These are phyloP conservation scores for Pseudococcus viburni DNA, from an alignment of 2,888 invertebrate species.

Conservation along the genomic window DNA sequence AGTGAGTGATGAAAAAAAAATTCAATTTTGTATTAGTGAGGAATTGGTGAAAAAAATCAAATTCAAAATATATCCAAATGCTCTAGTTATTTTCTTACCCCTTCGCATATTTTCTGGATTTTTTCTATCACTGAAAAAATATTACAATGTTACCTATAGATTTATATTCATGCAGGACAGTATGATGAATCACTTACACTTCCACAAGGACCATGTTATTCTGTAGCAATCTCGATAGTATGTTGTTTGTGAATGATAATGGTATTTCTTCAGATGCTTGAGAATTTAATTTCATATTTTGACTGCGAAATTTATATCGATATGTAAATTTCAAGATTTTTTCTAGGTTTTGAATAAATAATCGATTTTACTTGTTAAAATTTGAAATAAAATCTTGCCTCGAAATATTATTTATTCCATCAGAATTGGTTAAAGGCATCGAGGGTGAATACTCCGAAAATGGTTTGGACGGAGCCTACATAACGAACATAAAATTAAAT, in stretches of 20 bases:
- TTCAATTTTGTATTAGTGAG: not conserved
- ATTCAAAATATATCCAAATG: not conserved
- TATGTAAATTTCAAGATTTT: not conserved
- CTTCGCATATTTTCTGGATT: conserved; percentile 37
- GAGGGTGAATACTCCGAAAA: not conserved
- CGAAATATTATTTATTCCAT: conserved; percentile 51
- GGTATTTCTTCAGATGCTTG: conserved; percentile 62
- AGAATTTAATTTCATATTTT: conserved; percentile 8
- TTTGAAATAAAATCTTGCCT: conserved; percentile 49
- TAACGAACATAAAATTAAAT: not conserved
- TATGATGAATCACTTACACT: conserved; percentile 43
- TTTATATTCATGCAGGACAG: not conserved
- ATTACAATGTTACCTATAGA: not conserved
- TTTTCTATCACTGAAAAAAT: conserved; percentile 64
- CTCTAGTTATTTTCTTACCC: conserved; percentile 57
- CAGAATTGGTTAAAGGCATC: not conserved
- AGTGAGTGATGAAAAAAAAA: not conserved
- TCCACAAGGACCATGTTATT: conserved; percentile 60
- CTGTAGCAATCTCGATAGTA: conserved; percentile 48
- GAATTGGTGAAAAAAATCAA: conserved; percentile 32
- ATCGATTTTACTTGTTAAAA: conserved; percentile 50
- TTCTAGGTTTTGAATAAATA: not conserved
- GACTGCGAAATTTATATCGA: conserved; percentile 8
- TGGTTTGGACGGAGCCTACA: not conserved
- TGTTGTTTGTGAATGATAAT: conserved; percentile 55